Evolutionary conservation across 2,888 invertebrate species (phyloP).

Genomic region (Xylota sylvarum): DNA sequence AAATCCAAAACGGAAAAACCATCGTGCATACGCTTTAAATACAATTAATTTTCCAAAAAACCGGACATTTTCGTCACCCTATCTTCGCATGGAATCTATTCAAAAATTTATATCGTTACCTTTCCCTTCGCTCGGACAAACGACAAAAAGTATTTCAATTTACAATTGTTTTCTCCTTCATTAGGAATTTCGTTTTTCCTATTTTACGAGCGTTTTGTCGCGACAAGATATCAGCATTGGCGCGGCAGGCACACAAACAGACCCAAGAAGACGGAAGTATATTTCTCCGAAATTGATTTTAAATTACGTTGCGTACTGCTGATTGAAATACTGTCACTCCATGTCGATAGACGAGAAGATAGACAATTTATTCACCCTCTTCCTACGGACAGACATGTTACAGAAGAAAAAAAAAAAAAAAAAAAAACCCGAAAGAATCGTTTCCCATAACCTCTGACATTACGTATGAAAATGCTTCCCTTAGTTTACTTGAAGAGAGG

Average conservation of each 20-base stretch:
- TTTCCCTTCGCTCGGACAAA: constrained; percentile 1
- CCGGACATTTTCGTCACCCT: constrained; percentile 40
- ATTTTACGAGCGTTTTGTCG: constrained; percentile 61
- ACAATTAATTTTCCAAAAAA: not conserved
- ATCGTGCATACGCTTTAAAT: constrained; percentile 12
- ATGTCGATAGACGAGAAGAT: constrained; percentile 13
- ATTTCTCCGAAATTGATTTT: constrained; percentile 62
- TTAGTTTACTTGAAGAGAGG: not conserved
- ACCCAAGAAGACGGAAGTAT: constrained; percentile 49
- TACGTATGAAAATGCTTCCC: not conserved
- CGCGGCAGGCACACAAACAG: not conserved
- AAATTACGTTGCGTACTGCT: constrained; percentile 56
- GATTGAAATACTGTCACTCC: constrained; percentile 58
- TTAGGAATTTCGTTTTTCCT: constrained; percentile 50
- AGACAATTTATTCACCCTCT: constrained; percentile 58
- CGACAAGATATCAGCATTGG: constrained; percentile 30
- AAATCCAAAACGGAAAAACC: constrained; percentile 13
- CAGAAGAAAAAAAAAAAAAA: not conserved
- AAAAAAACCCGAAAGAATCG: not conserved
- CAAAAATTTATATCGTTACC: constrained; percentile 38
- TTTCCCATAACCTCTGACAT: constrained; percentile 47
- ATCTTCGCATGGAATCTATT: constrained; percentile 19
- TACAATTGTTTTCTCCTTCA: constrained; percentile 65
- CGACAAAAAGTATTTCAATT: constrained; percentile 33
- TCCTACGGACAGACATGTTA: not conserved